Percentiles rank a stretch among this genome's conserved stretches.
Conservation (phyloP, 2,888 invertebrate species). For the Electrophaes corylata region DNA sequence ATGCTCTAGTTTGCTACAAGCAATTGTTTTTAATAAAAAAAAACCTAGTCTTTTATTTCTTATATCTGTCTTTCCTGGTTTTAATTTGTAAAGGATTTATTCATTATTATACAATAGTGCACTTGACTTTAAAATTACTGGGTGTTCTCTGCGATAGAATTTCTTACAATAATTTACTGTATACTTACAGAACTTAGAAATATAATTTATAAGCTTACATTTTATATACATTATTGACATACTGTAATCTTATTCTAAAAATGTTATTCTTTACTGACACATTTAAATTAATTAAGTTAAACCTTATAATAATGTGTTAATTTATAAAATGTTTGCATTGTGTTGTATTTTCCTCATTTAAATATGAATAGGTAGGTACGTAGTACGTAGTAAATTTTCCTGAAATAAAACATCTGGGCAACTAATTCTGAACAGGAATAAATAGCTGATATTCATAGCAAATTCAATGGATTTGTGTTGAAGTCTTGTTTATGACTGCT, state of each 20-base stretch:
- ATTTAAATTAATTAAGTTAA: conserved; percentile 15
- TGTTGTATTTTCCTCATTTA: conserved; percentile 18
- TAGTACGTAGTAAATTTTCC: background rate
- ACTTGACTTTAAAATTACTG: conserved; percentile 58
- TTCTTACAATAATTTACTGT: conserved; percentile 59
- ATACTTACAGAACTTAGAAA: conserved; percentile 43
- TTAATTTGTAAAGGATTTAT: conserved; percentile 61
- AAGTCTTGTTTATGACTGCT: conserved; percentile 23
- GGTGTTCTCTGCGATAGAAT: conserved; percentile 73
- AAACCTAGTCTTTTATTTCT: conserved; percentile 46
- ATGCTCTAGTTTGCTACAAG: conserved; percentile 67
- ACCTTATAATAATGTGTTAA: conserved; percentile 24
- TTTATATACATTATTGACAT: conserved; percentile 21
- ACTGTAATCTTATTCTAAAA: conserved; percentile 18
- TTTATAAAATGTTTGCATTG: conserved; percentile 28
- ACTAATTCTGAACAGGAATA: background rate
- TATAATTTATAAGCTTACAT: conserved; percentile 37
- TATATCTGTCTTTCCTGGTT: conserved; percentile 61
- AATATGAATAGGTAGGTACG: background rate
- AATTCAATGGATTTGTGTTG: conserved; percentile 12
- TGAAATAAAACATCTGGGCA: conserved; percentile 20
- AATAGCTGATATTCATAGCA: conserved; percentile 1
- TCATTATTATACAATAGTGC: conserved; percentile 76
- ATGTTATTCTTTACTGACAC: conserved; percentile 25
- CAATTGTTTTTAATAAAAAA: conserved; percentile 62